Evolutionary conservation across 2,113 vertebrate genomes (phyloP), one percentile per base, ranked within the genome.

Genomic region (Petrocephalus zakoni): DNA sequence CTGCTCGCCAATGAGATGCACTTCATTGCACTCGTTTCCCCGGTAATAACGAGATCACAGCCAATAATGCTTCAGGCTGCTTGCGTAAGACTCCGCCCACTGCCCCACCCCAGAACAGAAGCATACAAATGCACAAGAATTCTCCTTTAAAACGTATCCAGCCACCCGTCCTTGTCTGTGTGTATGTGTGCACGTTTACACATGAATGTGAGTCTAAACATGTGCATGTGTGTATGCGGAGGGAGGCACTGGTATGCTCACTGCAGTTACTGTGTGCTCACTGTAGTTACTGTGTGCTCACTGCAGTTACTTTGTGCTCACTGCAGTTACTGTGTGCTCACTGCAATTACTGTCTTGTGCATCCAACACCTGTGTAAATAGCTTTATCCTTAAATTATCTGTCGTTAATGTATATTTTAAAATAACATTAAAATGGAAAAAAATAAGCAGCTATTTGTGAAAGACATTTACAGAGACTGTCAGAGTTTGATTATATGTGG

Each of bases 381-480:
- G 29, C 55, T 29, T 87, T 51, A 49, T 47, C 37, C 81, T 83
- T 37, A 82, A 81, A 64, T 88, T 82, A 82, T 64, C 87, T 88
- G 89, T 88, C 87, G 56, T 88, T 29, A 85, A 84, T 87, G 87
- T 90, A 89, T 88, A 88, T 90, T 90, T 90, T 90, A 90, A 89
- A 89, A 88, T 87, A 78, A 88, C 87, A 89, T 53, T 87, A 61
- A 83, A 83, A 21, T 83, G 37, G 21, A 49, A 22, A 83, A 83
- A 83, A 21, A 47, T 9, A 47, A 47, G 78, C 21, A 13, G 46
- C 19, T 4, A 42, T 83, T 47, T 49, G 81, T 46, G n/a, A 68
- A 13, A 29, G 61, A 64, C 58, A 64, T 64, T 64, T 64, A 64
- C n/a, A 8, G 58, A 64, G 58, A 11, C 58, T 64, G 58, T 13